Evolutionary conservation across 2,797 vertebrate genomes (phyloP).

Genomic region (Limosa lapponica): DNA sequence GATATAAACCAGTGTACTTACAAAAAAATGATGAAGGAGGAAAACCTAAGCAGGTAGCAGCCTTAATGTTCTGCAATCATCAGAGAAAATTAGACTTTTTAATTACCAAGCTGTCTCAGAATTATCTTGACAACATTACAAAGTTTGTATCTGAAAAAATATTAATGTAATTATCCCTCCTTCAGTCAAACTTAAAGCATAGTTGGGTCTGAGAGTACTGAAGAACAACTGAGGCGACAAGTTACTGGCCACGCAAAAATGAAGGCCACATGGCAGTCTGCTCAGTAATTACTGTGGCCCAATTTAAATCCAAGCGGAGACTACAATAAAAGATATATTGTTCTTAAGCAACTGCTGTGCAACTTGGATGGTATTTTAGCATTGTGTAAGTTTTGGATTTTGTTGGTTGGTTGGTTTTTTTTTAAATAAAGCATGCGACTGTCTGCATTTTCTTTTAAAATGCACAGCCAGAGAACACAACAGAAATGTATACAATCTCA

Average conservation of each 20-base stretch:
- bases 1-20: neutral
- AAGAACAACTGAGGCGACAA: neutral
- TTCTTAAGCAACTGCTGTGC: neutral
- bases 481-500: neutral
- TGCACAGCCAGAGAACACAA: neutral
- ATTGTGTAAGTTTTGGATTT: neutral
- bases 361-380: neutral
- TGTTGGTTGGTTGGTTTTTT: neutral
- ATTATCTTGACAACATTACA: neutral
- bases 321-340: neutral
- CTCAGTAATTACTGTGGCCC: neutral
- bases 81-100: neutral
- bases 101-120: neutral
- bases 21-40: neutral
- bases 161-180: neutral
- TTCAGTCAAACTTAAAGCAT: neutral
- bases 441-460: neutral
- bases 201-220: neutral
- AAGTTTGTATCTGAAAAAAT: neutral
- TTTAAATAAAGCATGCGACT: neutral
- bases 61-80: neutral
- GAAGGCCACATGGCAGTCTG: neutral
- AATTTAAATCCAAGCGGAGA: neutral
- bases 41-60: neutral
- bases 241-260: neutral